A percentile compares a stretch with the other conserved stretches of the same genome.
Evolutionary conservation across 2,113 vertebrate species (phyloP).

Genomic region (Atrichornis clamosus): DNA sequence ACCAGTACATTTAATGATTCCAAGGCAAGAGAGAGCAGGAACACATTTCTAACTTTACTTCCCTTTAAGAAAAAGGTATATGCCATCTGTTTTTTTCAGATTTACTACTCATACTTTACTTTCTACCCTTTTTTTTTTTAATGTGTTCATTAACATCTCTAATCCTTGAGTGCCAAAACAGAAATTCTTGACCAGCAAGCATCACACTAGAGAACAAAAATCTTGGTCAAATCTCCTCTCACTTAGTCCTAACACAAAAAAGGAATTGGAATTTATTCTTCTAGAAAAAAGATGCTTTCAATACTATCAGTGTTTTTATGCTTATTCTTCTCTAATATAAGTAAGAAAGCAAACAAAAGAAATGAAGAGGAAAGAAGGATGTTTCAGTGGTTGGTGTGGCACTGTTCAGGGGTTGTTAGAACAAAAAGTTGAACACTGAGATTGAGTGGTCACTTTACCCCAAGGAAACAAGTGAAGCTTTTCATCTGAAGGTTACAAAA

Average conservation of each 20-base stretch:
- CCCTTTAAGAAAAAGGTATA: background rate
- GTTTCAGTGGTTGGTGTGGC: background rate
- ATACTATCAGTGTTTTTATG: background rate
- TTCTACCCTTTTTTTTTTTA: background rate
- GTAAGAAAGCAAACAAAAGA: background rate
- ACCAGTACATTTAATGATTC: background rate
- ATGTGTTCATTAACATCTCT: background rate
- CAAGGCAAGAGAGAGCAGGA: background rate
- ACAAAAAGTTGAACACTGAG: background rate
- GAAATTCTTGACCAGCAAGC: background rate
- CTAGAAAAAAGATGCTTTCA: background rate
- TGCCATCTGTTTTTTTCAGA: background rate
- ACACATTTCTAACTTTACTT: background rate
- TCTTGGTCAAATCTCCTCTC: background rate
- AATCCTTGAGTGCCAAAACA: background rate
- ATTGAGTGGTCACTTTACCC: accelerated
- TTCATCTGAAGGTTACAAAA: background rate
- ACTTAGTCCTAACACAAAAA: background rate
- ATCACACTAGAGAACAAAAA: background rate
- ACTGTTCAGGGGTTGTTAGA: background rate
- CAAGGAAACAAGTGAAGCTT: background rate
- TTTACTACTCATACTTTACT: background rate
- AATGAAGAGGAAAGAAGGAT: background rate
- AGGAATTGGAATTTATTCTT: background rate
- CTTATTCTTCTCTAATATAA: background rate